A percentile compares a stretch with the other conserved stretches of the same genome.
These are phyloP conservation scores for Eulemur coronatus DNA, from an alignment of 2,797 vertebrate species.

Conservation along the genomic window DNA sequence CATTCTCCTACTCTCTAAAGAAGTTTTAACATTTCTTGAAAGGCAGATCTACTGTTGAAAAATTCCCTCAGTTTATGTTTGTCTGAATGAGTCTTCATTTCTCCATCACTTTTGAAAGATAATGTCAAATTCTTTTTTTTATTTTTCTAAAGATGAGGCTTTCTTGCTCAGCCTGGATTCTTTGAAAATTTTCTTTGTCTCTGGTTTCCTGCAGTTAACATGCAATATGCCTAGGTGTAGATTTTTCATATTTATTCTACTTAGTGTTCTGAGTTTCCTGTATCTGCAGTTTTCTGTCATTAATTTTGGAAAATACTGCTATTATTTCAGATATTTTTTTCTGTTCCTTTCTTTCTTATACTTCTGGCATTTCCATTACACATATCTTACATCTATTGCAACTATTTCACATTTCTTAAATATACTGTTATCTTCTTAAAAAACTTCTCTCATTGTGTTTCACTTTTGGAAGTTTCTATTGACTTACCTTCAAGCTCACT, in stretches of 20 bases:
- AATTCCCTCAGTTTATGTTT: background rate
- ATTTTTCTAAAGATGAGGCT: background rate
- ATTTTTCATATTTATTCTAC: background rate
- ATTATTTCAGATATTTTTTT: background rate
- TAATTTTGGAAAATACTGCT: background rate
- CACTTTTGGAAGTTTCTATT: background rate
- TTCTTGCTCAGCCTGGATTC: background rate
- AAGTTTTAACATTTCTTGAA: background rate
- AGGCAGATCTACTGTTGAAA: background rate
- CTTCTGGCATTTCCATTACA: background rate
- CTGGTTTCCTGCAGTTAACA: background rate
- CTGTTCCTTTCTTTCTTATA: background rate
- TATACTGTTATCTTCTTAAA: background rate
- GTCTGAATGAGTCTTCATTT: background rate
- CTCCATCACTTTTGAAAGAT: background rate
- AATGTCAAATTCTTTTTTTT: background rate
- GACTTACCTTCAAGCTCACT: background rate
- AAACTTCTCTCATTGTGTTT: background rate
- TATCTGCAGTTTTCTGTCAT: background rate
- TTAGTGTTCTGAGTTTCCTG: background rate
- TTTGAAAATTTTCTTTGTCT: background rate
- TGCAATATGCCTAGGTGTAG: background rate
- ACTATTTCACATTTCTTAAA: background rate
- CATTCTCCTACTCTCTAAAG: background rate
- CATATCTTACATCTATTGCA: background rate